Evolutionary conservation across 1,140 invertebrate species (phyloP).

Genomic region (Plutomurus gul): DNA sequence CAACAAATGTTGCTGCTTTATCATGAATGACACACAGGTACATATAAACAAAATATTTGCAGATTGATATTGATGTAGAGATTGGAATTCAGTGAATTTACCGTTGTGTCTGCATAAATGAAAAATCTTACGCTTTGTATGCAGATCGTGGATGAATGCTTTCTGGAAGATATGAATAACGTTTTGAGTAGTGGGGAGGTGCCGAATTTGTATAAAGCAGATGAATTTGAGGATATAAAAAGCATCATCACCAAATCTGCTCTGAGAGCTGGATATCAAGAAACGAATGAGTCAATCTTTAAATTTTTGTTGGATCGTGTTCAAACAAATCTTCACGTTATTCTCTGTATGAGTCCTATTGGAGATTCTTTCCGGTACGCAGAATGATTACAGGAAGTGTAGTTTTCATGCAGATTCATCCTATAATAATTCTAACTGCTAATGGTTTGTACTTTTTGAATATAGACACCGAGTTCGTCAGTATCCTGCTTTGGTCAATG

Average conservation of each 20-base stretch:
- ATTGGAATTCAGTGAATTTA: no score
- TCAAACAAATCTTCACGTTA: constrained; percentile 75
- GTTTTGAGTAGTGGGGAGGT: constrained; percentile 83
- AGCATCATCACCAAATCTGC: constrained; percentile 68
- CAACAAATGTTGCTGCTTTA: constrained; percentile 73
- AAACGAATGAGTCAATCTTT: constrained; percentile 71
- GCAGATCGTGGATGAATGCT: constrained; percentile 74
- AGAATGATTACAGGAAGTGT: neutral
- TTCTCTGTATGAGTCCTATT: constrained; percentile 84
- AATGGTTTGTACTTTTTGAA: neutral
- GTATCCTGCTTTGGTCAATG: constrained; percentile 82
- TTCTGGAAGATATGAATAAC: constrained; percentile 86
- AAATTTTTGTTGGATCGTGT: constrained; percentile 76
- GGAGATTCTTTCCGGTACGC: constrained; percentile 68
- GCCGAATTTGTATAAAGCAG: constrained; percentile 77
- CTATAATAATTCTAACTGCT: neutral
- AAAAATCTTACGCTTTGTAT: neutral
- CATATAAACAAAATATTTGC: neutral
- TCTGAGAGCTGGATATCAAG: constrained; percentile 67
- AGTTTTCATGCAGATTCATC: no score
- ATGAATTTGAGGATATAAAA: constrained; percentile 84
- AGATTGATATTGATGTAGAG: no score
- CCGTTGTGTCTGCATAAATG: no score
- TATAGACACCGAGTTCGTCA: constrained; percentile 69
- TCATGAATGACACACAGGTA: constrained; percentile 78